Conservation (phyloP, 2,797 vertebrate species). For the Hemitrygon akajei region DNA sequence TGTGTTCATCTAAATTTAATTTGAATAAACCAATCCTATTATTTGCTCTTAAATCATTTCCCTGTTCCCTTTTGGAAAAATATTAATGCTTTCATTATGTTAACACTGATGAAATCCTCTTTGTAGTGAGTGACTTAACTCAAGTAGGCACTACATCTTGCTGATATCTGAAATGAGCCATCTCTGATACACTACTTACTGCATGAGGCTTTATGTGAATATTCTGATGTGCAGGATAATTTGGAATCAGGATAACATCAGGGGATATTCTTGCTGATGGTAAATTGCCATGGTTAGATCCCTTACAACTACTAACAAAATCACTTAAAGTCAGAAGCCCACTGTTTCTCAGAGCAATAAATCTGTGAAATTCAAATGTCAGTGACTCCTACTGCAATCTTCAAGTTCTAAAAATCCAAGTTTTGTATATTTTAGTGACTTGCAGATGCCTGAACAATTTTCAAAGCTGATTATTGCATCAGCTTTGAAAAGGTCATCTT, state of each 20-base stretch:
- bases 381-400: no score
- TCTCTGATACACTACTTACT: background rate
- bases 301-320: no score
- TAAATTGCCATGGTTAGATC: no score
- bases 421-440: background rate
- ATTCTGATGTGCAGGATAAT: background rate
- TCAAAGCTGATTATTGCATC: background rate
- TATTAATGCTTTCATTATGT: background rate
- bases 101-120: background rate
- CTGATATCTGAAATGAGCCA: background rate
- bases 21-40: background rate
- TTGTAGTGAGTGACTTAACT: background rate
- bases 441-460: no score
- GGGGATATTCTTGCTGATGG: no score
- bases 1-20: background rate
- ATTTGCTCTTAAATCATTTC: background rate
- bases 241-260: background rate
- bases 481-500: background rate
- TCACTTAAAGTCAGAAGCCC: background rate
- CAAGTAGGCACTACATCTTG: background rate
- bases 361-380: background rate
- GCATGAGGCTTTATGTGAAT: background rate
- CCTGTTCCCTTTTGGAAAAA: background rate
- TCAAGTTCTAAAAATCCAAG: background rate
- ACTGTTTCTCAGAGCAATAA: background rate